These are phyloP conservation scores for Sthenelais limicola DNA, from an alignment of 2,888 invertebrate genomes.

Conservation along the genomic window DNA sequence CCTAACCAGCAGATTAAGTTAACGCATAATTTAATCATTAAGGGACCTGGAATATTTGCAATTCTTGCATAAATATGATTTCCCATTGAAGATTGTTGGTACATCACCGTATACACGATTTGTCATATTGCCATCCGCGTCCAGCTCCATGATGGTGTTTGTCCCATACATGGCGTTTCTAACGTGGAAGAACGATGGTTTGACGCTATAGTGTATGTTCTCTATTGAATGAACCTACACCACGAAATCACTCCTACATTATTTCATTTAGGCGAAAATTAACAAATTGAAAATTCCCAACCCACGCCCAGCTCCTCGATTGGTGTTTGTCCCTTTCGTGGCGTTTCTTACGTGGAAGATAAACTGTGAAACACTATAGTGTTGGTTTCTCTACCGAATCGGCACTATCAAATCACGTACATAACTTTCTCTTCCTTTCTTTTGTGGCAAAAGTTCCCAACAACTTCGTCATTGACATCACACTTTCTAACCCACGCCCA, in stretches of 20 bases:
- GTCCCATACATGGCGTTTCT: constrained; percentile 1
- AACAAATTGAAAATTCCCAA: too few relatives aligned
- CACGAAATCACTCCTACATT: background rate
- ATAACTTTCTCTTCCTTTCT: too few relatives aligned
- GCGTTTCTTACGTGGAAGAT: constrained; percentile 14
- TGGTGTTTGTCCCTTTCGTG: background rate
- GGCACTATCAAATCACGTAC: too few relatives aligned
- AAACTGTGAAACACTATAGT: constrained; percentile 13
- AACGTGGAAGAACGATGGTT: constrained; percentile 5
- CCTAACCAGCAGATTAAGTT: too few relatives aligned
- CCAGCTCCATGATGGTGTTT: constrained; percentile 3
- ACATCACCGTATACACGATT: too few relatives aligned
- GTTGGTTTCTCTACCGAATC: background rate
- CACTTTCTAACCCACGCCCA: background rate
- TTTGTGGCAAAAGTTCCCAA: too few relatives aligned
- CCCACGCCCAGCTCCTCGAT: constrained; percentile 15
- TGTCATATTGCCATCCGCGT: background rate
- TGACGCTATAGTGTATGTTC: constrained; percentile 16
- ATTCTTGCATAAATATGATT: too few relatives aligned
- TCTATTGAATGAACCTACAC: background rate
- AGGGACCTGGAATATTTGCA: too few relatives aligned
- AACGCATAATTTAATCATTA: too few relatives aligned
- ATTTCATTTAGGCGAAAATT: too few relatives aligned
- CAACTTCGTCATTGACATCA: background rate
- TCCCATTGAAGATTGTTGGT: too few relatives aligned